Evolutionary conservation across 1,140 invertebrate genomes (phyloP), one percentile per base, ranked within the genome.

Genomic region (Physella acuta): DNA sequence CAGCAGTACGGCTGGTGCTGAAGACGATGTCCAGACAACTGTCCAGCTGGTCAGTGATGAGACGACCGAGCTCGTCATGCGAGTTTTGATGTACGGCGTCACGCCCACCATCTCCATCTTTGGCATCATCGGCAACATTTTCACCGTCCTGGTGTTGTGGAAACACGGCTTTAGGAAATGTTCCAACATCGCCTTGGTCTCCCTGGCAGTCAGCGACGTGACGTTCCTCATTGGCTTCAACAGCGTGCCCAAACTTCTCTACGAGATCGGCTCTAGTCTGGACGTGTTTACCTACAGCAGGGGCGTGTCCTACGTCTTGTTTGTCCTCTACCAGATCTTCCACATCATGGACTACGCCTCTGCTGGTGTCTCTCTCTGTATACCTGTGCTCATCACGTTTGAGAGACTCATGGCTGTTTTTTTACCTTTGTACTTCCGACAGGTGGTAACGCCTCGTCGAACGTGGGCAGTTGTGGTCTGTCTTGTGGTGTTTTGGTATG

Each of bases 121-220:
- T 20, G 62, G 62, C 2, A 17, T 65, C 20, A 34, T 53, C 4
- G 62, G 62, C 0, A 65, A 65, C 49, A 24, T 34, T 16, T 44
- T 51, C 1, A 65, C 39, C 31, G 1, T 65, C 2, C 51, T 65
- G 20, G 62, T 65, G 1, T n/a, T 65, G 1, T 8, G 26, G 14
- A 65, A 52, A 52, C 62, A 65, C 28, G 62, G 62, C 26, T 24
- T 65, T 3, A 51, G 31, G 16, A 65, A 65, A 65, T 33, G 62
- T 34, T 65, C 62, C n/a, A 65, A 65, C 49, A 52, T 65, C 17
- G 16, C 33, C 26, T 49, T 65, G 2, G 30, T 65, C 20, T 49
- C 26, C n/a, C 24, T 65, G 44, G 62, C 62, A 20, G 17, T 65
- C 16, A 33, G n/a, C 1, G 62, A 65, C 28, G 53, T 53, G 3